Evolutionary conservation across 92 coral and sea anemone species (phyloP).

Genomic region (Palythoa grandis): DNA sequence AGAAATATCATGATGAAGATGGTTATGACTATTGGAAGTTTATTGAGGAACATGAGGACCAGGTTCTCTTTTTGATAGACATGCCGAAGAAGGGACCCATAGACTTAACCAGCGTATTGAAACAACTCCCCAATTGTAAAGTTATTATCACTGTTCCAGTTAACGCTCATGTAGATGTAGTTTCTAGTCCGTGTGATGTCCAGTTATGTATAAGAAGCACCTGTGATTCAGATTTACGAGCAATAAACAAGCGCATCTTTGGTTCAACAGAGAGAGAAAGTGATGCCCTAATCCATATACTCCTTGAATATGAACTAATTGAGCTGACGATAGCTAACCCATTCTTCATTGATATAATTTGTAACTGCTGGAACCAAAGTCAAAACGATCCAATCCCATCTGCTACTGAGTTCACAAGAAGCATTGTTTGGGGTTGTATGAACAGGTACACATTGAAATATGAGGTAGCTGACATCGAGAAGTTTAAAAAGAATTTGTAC

Average conservation of each 20-base stretch:
- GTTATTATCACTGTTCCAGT: too few relatives aligned
- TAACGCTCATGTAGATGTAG: not conserved
- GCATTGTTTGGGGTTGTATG: slow-evolving; percentile 27
- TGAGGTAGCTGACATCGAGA: slow-evolving; percentile 1
- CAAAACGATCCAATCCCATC: not conserved
- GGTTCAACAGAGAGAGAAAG: not conserved
- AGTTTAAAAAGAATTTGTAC: slow-evolving; percentile 14
- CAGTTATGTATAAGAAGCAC: slow-evolving; percentile 4
- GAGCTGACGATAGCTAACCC: not conserved
- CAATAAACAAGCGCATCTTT: not conserved
- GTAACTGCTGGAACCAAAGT: slow-evolving; percentile 12
- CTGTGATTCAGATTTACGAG: slow-evolving; percentile 9
- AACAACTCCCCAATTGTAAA: too few relatives aligned
- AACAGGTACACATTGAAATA: not conserved
- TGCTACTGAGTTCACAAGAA: not conserved
- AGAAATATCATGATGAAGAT: not conserved
- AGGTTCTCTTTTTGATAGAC: slow-evolving; percentile 28
- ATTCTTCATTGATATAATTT: slow-evolving; percentile 7
- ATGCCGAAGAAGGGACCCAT: slow-evolving; percentile 37
- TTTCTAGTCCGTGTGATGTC: slow-evolving; percentile 14
- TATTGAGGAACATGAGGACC: not conserved
- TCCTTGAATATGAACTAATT: not conserved
- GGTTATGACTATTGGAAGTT: slow-evolving; percentile 15
- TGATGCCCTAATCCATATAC: slow-evolving; percentile 11
- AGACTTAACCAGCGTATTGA: not conserved